Percentiles rank a stretch among this genome's conserved stretches.
Evolutionary conservation across 2,113 vertebrate genomes (phyloP).

Genomic region (Sander lucioperca): DNA sequence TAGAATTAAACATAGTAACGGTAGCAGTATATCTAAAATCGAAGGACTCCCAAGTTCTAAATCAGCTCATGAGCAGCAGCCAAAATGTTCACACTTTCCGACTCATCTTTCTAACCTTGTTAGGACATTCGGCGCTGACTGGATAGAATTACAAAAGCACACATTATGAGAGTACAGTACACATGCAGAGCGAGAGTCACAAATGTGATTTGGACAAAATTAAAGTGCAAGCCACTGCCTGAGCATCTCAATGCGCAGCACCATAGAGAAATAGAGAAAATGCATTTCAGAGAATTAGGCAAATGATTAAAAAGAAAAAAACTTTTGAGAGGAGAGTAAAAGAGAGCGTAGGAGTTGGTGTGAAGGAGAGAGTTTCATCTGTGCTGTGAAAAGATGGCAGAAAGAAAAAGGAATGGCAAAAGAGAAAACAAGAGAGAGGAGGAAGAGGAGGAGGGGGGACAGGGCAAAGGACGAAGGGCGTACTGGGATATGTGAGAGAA

Average conservation of each 20-base stretch:
- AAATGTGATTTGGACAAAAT: slow-evolving; percentile 63
- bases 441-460: slow-evolving; percentile 35
- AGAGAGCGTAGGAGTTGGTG: slow-evolving; percentile 68
- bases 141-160: slow-evolving; percentile 22
- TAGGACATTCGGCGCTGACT: slow-evolving; percentile 41
- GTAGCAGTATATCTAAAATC: neutral
- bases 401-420: slow-evolving; percentile 43
- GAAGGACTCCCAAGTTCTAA: neutral
- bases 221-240: slow-evolving; percentile 30
- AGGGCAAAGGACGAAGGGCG: slow-evolving; percentile 61
- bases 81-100: slow-evolving; percentile 6
- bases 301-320: slow-evolving; percentile 40
- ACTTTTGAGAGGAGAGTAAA: slow-evolving; percentile 37
- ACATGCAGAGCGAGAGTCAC: slow-evolving; percentile 40
- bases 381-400: slow-evolving; percentile 70
- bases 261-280: slow-evolving; percentile 35
- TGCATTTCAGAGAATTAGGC: slow-evolving; percentile 50
- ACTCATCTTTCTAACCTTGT: slow-evolving; percentile 52
- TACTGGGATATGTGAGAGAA: slow-evolving; percentile 61
- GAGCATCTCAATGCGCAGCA: slow-evolving; percentile 26
- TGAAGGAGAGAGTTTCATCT: slow-evolving; percentile 73
- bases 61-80: neutral
- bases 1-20: neutral
- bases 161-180: slow-evolving; percentile 28
- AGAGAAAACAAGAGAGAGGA: slow-evolving; percentile 43